Base-by-base conservation (phyloP, 2,113 vertebrate genomes). In the Andinoacara biseriatus region DNA sequence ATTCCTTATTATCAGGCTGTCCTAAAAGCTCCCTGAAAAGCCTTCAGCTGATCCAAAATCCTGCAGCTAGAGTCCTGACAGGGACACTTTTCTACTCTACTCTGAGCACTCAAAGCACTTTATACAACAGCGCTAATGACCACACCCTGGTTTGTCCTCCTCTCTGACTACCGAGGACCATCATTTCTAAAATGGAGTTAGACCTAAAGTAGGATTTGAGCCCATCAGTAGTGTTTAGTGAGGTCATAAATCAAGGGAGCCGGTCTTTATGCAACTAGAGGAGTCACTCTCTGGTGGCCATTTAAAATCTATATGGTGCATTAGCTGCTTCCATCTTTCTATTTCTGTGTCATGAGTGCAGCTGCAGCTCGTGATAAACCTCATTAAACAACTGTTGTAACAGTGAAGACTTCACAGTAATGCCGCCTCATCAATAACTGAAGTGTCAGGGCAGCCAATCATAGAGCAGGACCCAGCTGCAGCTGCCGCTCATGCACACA, bases 401-500 rank as follows among this genome's bases (percentile, higher is more conserved):
- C 84, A 29, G 58, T 24, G 40, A 77, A 78, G n/a, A 18, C 76
- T 46, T n/a, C 79, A 29, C 33, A 11, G 29, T 72, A 60, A 38
- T 49, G 69, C 24, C 40, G 77, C n/a, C 49, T 78, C 91, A 92
- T 95, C 90, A 93, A 92, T 94, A 91, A 93, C 85, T 35, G 89
- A 94, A 46, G 92, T 94, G 93, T 95, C 91, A 90, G 7, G 76
- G 78, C 87, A 58, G 72, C 85, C 85, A 84, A 89, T 90, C 89
- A 86, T 78, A 82, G 82, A n/a, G 46, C 87, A 78, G 87, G 88
- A 78, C 85, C 49, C 95, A 90, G 87, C 89, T 91, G 89, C 20
- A 29, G 65, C 65, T 52, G 24, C 43, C 49, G 24, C 63, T 8
- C 20, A 43, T 43, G 26, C 76, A 38, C 83, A 61, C 84, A 22